Evolutionary conservation across 2,113 vertebrate genomes (phyloP), one percentile per base, ranked within the genome.

Genomic region (Petrocephalus microphthalmus): DNA sequence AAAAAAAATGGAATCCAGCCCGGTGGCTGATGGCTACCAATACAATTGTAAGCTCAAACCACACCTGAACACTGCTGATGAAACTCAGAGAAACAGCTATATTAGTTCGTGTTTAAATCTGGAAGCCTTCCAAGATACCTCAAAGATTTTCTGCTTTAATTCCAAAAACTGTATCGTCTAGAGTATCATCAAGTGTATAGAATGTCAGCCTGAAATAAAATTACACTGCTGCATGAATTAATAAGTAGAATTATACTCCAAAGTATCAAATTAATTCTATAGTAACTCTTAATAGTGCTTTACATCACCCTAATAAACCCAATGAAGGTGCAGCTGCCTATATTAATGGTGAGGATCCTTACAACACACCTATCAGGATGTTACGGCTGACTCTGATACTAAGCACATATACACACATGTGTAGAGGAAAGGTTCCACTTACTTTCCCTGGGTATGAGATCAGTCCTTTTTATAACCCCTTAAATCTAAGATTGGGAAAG

Each of bases 191-290:
- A 78, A 17, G 71, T 78, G 7, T 78, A 78, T 42, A 78, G 71
- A 78, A 78, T 78, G 29, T 42, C 33, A 78, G 71, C 13, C 71
- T 78, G 33, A 78, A 78, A 78, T 78, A 67, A 67, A 67, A 67
- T 67, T 67, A 29, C 60, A 67, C 60, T 67, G 25, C 60, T 67
- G n/a, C 8, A 67, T 67, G n/a, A 67, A 67, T 67, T 67, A 67
- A 67, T 67, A 29, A 67, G 60, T 67, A 67, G n/a, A 67, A 67
- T 67, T 67, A 67, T 67, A 67, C 60, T 67, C 60, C 25, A 67
- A 67, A 67, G 60, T 29, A 67, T 67, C n/a, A 67, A 67, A 67
- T 67, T 67, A 67, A 67, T 67, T 67, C 60, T 67, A 67, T 67
- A 67, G 60, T 67, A 67, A 67, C 25, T 67, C n/a, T 67, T 29